Evolutionary conservation across 1,140 invertebrate species (phyloP).

Genomic region (Melitaea cinxia): DNA sequence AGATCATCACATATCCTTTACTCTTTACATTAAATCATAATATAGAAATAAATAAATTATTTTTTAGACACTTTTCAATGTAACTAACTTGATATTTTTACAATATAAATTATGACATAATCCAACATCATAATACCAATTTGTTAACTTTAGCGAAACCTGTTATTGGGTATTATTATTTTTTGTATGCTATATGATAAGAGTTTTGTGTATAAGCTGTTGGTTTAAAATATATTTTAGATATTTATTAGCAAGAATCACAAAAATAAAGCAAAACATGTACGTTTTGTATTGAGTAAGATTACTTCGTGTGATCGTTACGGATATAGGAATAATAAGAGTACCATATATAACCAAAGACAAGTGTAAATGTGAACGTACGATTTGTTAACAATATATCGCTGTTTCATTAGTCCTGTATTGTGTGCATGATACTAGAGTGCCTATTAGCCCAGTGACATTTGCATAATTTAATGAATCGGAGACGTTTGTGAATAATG

Average conservation of each 20-base stretch:
- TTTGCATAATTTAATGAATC: conserved; percentile 32
- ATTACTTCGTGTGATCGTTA: conserved; percentile 17
- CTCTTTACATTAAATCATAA: no score
- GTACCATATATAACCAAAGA: conserved; percentile 22
- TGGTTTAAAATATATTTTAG: no score
- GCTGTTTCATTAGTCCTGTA: conserved; percentile 37
- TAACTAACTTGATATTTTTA: no score
- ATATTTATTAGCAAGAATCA: neutral
- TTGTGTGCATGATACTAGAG: conserved; percentile 33
- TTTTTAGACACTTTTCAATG: no score
- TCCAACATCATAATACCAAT: no score
- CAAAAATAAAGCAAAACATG: conserved; percentile 19
- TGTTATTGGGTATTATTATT: no score
- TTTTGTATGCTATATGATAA: no score
- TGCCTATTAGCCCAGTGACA: conserved; percentile 29
- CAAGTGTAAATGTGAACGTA: conserved; percentile 24
- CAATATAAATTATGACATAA: no score
- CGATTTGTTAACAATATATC: conserved; percentile 34
- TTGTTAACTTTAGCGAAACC: no score
- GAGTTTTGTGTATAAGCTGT: no score
- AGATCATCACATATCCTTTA: no score
- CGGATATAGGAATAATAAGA: conserved; percentile 26
- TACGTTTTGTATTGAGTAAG: neutral
- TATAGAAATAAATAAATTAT: no score
- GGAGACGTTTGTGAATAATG: conserved; percentile 27